Evolutionary conservation across 1,140 invertebrate genomes (phyloP), one percentile per base, ranked within the genome.

Genomic region (Plectus sambesii): DNA sequence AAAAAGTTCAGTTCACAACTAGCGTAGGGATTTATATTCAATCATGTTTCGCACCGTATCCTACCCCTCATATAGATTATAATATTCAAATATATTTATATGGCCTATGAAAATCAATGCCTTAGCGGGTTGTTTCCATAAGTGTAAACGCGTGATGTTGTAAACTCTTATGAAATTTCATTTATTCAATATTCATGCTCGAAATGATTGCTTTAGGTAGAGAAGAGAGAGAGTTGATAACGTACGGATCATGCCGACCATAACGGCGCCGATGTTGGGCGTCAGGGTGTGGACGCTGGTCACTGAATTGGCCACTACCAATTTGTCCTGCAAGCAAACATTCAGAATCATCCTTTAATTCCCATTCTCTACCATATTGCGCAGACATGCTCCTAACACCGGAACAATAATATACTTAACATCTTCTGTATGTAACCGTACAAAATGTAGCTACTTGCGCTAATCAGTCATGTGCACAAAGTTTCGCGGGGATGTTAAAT

Each of bases 221-320:
- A 17, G 12, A 9, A 8, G 27, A 24, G 29, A 17, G 9, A 2
- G 26, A 5, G 46, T 49, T 49, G 48, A 50, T 38, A 30, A 62
- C 64, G 72, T 74, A 87, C 85, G 85, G 61, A 88, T 83, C 82
- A 96, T 90, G 39, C 93, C 93, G 51, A 94, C 97, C 87, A 97
- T 96, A 15, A 93, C 87, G 75, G 89, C 96, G 33, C 93, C 93
- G 67, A 96, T 85, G 40, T 78, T 76, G 52, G 86, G 82, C 6
- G 90, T 97, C n/a, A 99, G 75, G 50, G 80, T 78, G 69, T 86
- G 96, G 26, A 98, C 74, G 72, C 94, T 88, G n/a, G 86, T 89
- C 19, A 98, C 86, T 19, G 86, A 88, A 4, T 74, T 69, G 1
- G 90, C 79, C 75, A 96, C 88, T 41, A 97, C 77, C 27, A 96